Percentiles rank a stretch among this genome's conserved stretches.
Evolutionary conservation across 2,113 vertebrate genomes (phyloP).

Genomic region (Tautogolabrus adspersus): DNA sequence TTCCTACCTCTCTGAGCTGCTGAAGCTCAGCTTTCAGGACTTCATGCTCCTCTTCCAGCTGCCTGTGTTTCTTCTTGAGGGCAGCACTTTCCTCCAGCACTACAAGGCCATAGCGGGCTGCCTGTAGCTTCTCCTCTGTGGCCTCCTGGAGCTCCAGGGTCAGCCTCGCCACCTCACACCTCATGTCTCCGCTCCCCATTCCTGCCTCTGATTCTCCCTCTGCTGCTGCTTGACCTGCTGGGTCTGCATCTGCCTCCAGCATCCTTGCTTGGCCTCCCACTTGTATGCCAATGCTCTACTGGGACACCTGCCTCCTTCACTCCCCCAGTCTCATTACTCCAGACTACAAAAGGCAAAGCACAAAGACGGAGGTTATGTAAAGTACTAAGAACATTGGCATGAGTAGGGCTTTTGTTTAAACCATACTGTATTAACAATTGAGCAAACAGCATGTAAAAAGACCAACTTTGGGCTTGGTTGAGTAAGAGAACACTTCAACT

Average conservation of each 20-base stretch:
- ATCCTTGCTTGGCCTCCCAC: constrained; percentile 58
- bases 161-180: constrained; percentile 83
- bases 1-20: constrained; percentile 86
- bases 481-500: constrained; percentile 3
- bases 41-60: constrained; percentile 87
- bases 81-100: constrained; percentile 87
- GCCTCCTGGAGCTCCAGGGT: constrained; percentile 87
- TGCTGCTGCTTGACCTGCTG: constrained; percentile 30
- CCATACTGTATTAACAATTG: constrained; percentile 1
- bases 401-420: constrained; percentile 17
- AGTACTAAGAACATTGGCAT: constrained; percentile 15
- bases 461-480: constrained; percentile 4
- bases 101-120: constrained; percentile 87
- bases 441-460: background rate
- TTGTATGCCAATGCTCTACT: constrained; percentile 49
- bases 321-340: constrained; percentile 66
- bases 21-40: constrained; percentile 82
- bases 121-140: constrained; percentile 88
- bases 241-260: constrained; percentile 66
- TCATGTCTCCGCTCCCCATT: constrained; percentile 69
- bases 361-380: constrained; percentile 34
- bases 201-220: constrained; percentile 56
- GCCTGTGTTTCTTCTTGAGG: constrained; percentile 82
- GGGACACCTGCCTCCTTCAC: constrained; percentile 55
- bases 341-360: constrained; percentile 30